Evolutionary conservation across 1,140 invertebrate genomes (phyloP).

Genomic region (Drosophila kanapiae): DNA sequence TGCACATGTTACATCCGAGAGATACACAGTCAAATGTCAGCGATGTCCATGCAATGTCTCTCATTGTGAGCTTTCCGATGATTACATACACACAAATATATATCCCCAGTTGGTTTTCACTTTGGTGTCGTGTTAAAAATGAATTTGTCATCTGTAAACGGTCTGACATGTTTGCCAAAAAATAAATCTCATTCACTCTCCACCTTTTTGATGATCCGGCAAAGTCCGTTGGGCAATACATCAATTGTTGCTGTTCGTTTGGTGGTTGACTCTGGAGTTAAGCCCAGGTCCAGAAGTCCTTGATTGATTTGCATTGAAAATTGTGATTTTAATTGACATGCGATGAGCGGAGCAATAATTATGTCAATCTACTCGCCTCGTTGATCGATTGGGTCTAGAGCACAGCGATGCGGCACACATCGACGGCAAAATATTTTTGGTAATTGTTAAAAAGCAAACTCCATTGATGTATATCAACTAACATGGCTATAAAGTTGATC

Average conservation of each 20-base stretch:
- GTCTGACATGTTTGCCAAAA: slow-evolving; percentile 81
- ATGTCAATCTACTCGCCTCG: slow-evolving; percentile 57
- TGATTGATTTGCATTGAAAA: slow-evolving; percentile 84
- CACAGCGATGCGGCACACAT: neutral
- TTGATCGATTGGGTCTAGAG: slow-evolving; percentile 58
- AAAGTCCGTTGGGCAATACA: slow-evolving; percentile 64
- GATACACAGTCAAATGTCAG: slow-evolving; percentile 52
- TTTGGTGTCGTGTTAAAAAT: slow-evolving; percentile 80
- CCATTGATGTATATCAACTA: neutral
- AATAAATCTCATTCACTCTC: slow-evolving; percentile 42
- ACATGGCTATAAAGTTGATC: neutral
- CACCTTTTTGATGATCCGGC: slow-evolving; percentile 31
- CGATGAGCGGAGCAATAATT: slow-evolving; percentile 63
- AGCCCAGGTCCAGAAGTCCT: slow-evolving; percentile 40
- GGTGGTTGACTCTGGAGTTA: slow-evolving; percentile 30
- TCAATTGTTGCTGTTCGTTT: slow-evolving; percentile 62
- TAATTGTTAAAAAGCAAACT: neutral
- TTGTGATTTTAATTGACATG: slow-evolving; percentile 73
- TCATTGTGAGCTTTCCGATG: slow-evolving; percentile 60
- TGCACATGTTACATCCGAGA: slow-evolving; percentile 63
- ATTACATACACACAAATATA: slow-evolving; percentile 46
- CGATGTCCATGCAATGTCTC: slow-evolving; percentile 74
- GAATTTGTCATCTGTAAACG: slow-evolving; percentile 84
- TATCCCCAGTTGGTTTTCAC: slow-evolving; percentile 57
- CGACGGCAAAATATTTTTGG: neutral